Conservation (phyloP, 1,140 invertebrate genomes). For the Chelonus insularis region DNA sequence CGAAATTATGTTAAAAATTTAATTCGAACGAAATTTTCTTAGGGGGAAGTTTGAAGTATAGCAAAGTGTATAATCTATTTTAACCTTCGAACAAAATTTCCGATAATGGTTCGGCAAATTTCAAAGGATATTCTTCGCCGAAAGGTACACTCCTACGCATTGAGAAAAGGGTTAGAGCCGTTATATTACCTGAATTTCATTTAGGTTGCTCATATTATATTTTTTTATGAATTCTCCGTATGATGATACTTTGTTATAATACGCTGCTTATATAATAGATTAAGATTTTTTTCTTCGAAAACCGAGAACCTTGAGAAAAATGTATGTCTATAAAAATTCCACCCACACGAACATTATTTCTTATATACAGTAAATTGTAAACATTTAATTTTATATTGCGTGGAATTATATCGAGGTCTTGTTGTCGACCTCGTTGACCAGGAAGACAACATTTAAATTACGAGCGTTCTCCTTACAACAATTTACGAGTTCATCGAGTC, state of each 20-base stretch:
- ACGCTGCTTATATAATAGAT: too few species aligned
- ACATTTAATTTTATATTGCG: background rate
- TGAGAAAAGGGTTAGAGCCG: background rate
- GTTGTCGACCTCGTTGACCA: background rate
- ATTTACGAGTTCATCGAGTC: slow-evolving; percentile 6
- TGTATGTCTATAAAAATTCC: background rate
- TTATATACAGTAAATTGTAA: background rate
- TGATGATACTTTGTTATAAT: background rate
- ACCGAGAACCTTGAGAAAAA: background rate
- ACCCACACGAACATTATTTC: background rate
- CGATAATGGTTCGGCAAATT: background rate
- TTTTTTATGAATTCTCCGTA: background rate
- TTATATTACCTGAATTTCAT: slow-evolving; percentile 2
- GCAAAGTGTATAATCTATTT: background rate
- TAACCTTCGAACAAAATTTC: background rate
- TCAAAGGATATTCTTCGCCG: background rate
- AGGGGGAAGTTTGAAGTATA: too few species aligned
- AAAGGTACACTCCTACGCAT: slow-evolving; percentile 7
- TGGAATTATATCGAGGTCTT: background rate
- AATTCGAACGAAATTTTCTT: too few species aligned
- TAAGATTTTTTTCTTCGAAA: background rate
- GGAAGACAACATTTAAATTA: slow-evolving; percentile 5
- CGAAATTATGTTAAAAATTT: too few species aligned
- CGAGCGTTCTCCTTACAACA: background rate
- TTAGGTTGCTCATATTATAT: slow-evolving; percentile 1